Evolutionary conservation across 1,140 invertebrate genomes (phyloP).

Genomic region (Octopus sinensis): DNA sequence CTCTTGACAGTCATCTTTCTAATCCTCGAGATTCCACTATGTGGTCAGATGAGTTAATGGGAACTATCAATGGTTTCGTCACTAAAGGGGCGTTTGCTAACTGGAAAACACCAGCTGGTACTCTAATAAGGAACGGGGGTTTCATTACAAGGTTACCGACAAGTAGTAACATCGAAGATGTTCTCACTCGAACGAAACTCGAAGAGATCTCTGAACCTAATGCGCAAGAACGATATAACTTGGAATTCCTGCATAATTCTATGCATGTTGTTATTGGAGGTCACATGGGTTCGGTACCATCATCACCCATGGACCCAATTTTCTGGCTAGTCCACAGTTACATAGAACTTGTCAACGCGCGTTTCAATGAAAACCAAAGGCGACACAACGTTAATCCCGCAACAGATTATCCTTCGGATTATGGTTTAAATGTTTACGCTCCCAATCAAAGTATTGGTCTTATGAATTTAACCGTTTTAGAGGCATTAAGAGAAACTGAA

Average conservation of each 20-base stretch:
- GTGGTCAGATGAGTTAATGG: slow-evolving; percentile 46
- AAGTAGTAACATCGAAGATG: slow-evolving; percentile 9
- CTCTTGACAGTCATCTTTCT: slow-evolving; percentile 41
- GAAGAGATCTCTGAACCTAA: slow-evolving; percentile 33
- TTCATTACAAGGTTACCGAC: background rate
- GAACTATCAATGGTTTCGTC: slow-evolving; percentile 52
- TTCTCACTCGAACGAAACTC: slow-evolving; percentile 25
- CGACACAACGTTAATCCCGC: slow-evolving; percentile 31
- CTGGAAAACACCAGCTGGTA: slow-evolving; percentile 16
- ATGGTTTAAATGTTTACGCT: background rate
- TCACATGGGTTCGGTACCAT: slow-evolving; percentile 29
- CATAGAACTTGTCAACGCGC: slow-evolving; percentile 36
- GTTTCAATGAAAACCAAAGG: slow-evolving; percentile 31
- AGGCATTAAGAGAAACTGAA: background rate
- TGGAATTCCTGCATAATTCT: slow-evolving; percentile 35
- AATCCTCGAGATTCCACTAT: slow-evolving; percentile 47
- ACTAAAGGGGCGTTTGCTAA: slow-evolving; percentile 45
- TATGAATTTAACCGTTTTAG: background rate
- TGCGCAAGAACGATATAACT: slow-evolving; percentile 29
- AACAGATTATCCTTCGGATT: slow-evolving; percentile 30
- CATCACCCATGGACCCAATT: slow-evolving; percentile 32
- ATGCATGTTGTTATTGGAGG: slow-evolving; percentile 37
- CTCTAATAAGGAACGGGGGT: slow-evolving; percentile 22
- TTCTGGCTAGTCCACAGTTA: slow-evolving; percentile 37
- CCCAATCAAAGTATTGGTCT: background rate